Conservation (phyloP, 2,113 vertebrate species). For the Ibidorhyncha struthersii region DNA sequence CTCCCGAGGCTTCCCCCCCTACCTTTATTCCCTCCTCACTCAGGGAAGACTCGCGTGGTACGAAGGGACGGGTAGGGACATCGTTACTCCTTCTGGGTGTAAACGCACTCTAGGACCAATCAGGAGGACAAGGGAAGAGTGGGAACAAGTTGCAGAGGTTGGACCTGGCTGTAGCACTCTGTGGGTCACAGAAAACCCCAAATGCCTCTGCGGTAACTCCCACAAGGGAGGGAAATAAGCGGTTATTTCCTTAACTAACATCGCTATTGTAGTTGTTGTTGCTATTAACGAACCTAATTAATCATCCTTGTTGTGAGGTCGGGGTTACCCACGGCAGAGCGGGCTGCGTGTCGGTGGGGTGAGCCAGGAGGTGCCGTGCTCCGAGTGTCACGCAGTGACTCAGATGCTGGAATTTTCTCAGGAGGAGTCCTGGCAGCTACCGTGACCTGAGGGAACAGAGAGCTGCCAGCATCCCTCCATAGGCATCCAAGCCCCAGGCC, state of each 20-base stretch:
- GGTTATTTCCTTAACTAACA: background rate
- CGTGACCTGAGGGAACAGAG: background rate
- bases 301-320: background rate
- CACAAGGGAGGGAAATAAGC: background rate
- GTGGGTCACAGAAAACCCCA: background rate
- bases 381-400: too few species aligned
- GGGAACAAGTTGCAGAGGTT: background rate
- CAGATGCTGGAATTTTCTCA: background rate
- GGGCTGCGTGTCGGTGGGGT: background rate
- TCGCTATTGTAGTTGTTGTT: background rate
- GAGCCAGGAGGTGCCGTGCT: background rate
- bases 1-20: background rate
- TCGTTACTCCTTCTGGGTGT: rapidly evolving
- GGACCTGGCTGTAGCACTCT: background rate
- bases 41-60: background rate
- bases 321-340: background rate
- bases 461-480: rapidly evolving
- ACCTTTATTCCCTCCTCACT: background rate
- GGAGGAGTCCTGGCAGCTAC: background rate
- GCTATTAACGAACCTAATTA: background rate
- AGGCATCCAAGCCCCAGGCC: background rate
- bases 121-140: background rate
- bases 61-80: background rate
- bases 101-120: background rate
- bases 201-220: background rate